These are phyloP conservation scores for Drosophila dives DNA, from an alignment of 2,888 invertebrate species.

Conservation along the genomic window DNA sequence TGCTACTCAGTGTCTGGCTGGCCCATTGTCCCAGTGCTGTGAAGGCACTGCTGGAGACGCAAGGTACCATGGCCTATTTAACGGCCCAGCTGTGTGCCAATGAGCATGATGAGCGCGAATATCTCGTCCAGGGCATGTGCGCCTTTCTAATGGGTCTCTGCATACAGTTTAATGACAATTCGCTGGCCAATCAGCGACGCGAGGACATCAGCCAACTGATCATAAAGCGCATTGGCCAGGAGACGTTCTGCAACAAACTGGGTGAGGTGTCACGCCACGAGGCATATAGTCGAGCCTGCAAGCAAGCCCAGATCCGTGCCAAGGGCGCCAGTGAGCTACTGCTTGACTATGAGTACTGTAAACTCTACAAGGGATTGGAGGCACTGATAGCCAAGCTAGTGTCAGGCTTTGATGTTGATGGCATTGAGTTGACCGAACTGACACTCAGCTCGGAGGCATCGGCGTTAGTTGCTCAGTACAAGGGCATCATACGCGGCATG, in stretches of 20 bases:
- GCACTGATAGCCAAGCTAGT: conserved; percentile 87
- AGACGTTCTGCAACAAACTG: conserved; percentile 93
- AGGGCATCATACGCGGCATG: conserved; percentile 95
- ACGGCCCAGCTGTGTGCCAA: conserved; percentile 92
- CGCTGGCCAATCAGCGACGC: conserved; percentile 90
- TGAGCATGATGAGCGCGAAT: conserved; percentile 96
- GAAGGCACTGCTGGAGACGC: conserved; percentile 91
- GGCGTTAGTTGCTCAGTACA: conserved; percentile 89
- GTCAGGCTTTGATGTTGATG: conserved; percentile 85
- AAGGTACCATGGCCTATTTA: conserved; percentile 93
- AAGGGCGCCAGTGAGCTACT: conserved; percentile 91
- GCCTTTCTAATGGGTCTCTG: conserved; percentile 97
- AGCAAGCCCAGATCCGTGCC: conserved; percentile 95
- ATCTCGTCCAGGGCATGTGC: conserved; percentile 93
- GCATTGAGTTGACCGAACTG: conserved; percentile 86
- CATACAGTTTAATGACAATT: conserved; percentile 94
- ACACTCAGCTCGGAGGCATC: conserved; percentile 84
- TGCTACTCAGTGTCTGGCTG: conserved; percentile 95
- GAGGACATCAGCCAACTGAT: conserved; percentile 91
- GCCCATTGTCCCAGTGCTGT: conserved; percentile 93
- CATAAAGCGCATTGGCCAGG: conserved; percentile 95
- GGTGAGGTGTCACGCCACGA: conserved; percentile 95
- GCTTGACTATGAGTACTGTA: conserved; percentile 97
- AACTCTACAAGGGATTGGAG: conserved; percentile 93
- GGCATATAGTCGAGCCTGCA: conserved; percentile 95